These are phyloP conservation scores for Drosophila littoralis DNA, from an alignment of 1,140 invertebrate species.

Conservation along the genomic window DNA sequence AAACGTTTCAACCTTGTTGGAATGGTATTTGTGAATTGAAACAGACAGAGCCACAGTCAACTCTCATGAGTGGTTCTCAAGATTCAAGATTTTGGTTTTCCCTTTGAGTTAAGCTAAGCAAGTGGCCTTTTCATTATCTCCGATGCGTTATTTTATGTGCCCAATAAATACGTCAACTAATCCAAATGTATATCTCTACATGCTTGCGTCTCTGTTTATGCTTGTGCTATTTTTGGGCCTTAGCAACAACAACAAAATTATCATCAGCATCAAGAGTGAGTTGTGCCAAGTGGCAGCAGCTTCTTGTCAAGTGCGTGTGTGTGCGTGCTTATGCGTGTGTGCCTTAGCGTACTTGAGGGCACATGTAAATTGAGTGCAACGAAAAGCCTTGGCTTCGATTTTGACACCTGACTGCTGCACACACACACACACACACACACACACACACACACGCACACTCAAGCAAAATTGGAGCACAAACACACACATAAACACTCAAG, in stretches of 20 bases:
- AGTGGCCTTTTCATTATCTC: slow-evolving; percentile 10
- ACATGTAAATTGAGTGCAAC: slow-evolving; percentile 43
- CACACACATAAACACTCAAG: slow-evolving; percentile 2
- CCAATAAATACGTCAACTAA: slow-evolving; percentile 18
- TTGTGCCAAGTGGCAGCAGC: slow-evolving; percentile 25
- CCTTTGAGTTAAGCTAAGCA: not conserved
- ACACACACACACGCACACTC: not conserved
- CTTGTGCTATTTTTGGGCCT: slow-evolving; percentile 27
- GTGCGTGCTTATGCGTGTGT: slow-evolving; percentile 14
- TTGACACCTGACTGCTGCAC: slow-evolving; percentile 42
- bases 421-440: slow-evolving; percentile 15
- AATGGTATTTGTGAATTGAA: not conserved
- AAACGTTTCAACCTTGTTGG: not conserved
- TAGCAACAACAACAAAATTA: slow-evolving; percentile 29
- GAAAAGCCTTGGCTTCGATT: slow-evolving; percentile 49
- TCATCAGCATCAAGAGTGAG: slow-evolving; percentile 28
- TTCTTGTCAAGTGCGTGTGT: slow-evolving; percentile 23
- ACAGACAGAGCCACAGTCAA: not conserved
- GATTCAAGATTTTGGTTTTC: not conserved
- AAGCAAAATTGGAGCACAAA: slow-evolving; percentile 7
- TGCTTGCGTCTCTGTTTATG: not conserved
- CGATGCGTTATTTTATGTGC: not conserved
- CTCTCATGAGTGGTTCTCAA: not conserved
- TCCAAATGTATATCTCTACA: slow-evolving; percentile 15
- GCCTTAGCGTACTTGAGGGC: slow-evolving; percentile 21